Conservation (phyloP, 2,888 invertebrate genomes). For the Strigamia maritima region DNA sequence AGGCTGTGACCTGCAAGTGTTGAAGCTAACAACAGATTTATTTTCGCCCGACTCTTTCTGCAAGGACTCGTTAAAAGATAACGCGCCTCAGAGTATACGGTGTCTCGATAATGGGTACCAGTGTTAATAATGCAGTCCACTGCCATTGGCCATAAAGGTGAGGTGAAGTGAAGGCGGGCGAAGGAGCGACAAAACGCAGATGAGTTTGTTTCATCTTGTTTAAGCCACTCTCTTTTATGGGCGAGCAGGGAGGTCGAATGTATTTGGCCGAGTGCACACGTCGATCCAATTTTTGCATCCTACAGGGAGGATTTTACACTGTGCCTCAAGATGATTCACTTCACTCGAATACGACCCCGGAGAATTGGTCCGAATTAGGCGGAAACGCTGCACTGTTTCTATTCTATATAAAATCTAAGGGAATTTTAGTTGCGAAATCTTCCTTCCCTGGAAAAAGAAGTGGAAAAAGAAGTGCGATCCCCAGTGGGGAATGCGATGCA, state of each 20-base stretch:
- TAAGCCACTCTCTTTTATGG: slow-evolving; percentile 24
- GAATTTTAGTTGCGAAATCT: background rate
- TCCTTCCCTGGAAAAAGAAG: background rate
- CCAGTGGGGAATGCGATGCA: background rate
- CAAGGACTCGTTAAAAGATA: slow-evolving; percentile 2
- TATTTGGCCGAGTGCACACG: slow-evolving; percentile 19
- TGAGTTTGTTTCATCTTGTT: slow-evolving; percentile 17
- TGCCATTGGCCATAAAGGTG: background rate
- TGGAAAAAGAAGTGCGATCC: background rate
- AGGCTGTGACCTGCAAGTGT: slow-evolving; percentile 20
- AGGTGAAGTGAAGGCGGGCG: background rate
- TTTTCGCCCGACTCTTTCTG: background rate
- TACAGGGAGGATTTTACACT: slow-evolving; percentile 13
- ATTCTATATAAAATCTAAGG: background rate
- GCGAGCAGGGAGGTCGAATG: background rate
- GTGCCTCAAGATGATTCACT: background rate
- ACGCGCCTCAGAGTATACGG: background rate
- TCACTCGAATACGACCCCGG: background rate
- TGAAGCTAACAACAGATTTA: slow-evolving; percentile 24
- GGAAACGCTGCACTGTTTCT: background rate
- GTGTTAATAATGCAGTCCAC: slow-evolving; percentile 18
- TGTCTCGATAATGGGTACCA: slow-evolving; percentile 10
- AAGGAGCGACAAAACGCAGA: background rate
- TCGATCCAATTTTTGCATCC: slow-evolving; percentile 24
- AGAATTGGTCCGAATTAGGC: background rate